phyloP scores from a whole-genome alignment of 2,113 vertebrate species.

The Murina feae region DNA sequence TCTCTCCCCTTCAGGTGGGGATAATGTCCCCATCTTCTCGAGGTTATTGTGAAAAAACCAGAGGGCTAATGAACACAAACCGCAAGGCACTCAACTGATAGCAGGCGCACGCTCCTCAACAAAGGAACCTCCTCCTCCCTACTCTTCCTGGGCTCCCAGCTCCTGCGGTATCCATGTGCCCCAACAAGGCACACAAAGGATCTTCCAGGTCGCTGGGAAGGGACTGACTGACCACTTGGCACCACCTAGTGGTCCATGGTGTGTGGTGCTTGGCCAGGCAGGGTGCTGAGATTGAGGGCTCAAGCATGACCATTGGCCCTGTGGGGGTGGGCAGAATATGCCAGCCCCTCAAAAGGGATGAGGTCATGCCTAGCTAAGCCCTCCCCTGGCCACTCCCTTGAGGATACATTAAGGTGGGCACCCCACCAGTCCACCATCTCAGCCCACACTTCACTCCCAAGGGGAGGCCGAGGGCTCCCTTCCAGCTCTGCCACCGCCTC shows the following conservation, averaged over 20 bases:
- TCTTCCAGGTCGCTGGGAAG: not conserved
- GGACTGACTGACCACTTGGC: not conserved
- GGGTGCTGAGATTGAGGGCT: not conserved
- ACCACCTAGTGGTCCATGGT: slow-evolving; percentile 9
- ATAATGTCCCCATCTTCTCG: not conserved
- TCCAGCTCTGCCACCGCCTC: not conserved
- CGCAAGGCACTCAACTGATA: not conserved
- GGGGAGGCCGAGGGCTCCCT: not conserved
- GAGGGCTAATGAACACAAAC: not conserved
- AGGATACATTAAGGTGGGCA: not conserved
- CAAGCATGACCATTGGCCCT: not conserved
- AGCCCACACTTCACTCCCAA: not conserved
- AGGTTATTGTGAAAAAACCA: not conserved
- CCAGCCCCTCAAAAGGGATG: not conserved
- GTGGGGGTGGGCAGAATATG: not conserved
- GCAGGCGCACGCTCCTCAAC: not conserved
- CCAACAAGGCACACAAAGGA: not conserved
- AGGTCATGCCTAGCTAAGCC: not conserved
- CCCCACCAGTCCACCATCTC: not conserved
- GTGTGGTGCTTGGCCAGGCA: not conserved
- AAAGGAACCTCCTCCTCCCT: not conserved
- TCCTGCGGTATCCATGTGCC: not conserved
- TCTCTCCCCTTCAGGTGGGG: not conserved
- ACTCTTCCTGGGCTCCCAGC: not conserved
- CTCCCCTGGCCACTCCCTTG: not conserved